These are phyloP conservation scores for Sipunculus nudus DNA, from an alignment of 2,888 invertebrate genomes.

Conservation along the genomic window DNA sequence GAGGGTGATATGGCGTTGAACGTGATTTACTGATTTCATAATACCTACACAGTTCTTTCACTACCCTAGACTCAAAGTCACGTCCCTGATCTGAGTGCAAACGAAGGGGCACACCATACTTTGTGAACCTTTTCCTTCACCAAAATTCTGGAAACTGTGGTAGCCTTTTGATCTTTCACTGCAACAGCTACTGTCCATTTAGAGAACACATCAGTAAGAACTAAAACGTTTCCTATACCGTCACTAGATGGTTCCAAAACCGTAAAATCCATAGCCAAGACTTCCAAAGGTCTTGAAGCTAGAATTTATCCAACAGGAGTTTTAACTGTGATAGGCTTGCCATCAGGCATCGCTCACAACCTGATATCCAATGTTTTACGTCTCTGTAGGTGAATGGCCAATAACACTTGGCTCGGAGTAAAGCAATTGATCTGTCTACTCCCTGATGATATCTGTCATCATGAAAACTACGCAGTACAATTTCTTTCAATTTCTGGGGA, in stretches of 20 bases:
- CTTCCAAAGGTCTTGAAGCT: slow-evolving; percentile 22
- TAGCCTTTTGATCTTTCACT: slow-evolving; percentile 25
- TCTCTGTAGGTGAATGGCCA: background rate
- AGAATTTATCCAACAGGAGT: slow-evolving; percentile 11
- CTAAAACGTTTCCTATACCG: slow-evolving; percentile 24
- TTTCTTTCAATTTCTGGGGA: no score
- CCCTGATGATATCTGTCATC: background rate
- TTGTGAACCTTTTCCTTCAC: slow-evolving; percentile 22
- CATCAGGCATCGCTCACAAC: background rate
- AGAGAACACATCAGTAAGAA: slow-evolving; percentile 35
- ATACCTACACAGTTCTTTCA: slow-evolving; percentile 3
- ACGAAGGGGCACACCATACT: slow-evolving; percentile 26
- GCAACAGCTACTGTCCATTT: slow-evolving; percentile 29
- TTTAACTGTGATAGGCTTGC: background rate
- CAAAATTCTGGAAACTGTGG: slow-evolving; percentile 29
- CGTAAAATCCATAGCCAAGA: slow-evolving; percentile 31
- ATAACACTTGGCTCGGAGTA: background rate
- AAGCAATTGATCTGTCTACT: background rate
- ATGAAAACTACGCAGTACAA: background rate
- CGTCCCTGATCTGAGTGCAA: slow-evolving; percentile 7
- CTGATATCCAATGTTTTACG: background rate
- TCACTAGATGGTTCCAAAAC: slow-evolving; percentile 21
- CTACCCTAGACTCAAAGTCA: slow-evolving; percentile 3
- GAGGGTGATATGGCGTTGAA: slow-evolving; percentile 19
- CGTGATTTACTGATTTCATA: background rate